Evolutionary conservation across 37 sponge, comb jelly and placozoan species (phyloP).

Genomic region (Agelas oroides): DNA sequence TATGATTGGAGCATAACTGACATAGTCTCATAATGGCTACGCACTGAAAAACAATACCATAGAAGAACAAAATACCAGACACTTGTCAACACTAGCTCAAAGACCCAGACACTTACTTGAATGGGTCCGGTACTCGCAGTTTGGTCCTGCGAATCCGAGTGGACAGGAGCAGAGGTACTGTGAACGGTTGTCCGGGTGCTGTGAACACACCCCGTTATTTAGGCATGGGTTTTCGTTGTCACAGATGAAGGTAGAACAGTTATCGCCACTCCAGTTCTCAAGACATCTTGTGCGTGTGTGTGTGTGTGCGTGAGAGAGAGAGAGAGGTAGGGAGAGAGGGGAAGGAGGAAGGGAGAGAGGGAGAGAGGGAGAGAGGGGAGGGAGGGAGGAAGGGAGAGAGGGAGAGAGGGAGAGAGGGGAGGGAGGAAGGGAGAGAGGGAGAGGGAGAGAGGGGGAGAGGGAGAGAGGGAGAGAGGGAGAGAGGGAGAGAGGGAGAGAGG

Average conservation of each 20-base stretch:
- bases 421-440: no score
- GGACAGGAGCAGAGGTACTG: conserved; percentile 57
- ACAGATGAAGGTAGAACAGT: conserved; percentile 40
- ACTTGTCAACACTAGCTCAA: no score
- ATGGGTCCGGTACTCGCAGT: conserved; percentile 32
- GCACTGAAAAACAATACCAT: no score
- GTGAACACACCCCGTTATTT: conserved; percentile 43
- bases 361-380: no score
- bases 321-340: background rate
- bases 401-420: no score
- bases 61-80: no score
- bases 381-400: no score
- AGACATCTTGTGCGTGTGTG: conserved; percentile 44
- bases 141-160: conserved; percentile 20
- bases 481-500: conserved; percentile 28
- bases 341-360: no score
- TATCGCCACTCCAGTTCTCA: conserved; percentile 51
- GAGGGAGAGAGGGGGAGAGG: background rate
- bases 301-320: background rate
- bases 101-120: background rate
- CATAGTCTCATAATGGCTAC: no score
- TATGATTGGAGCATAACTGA: no score
- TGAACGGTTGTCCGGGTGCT: conserved; percentile 1
- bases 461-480: conserved; percentile 22
- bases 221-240: conserved; percentile 10